Conservation (phyloP, 2,113 vertebrate genomes). For the Suricata suricatta region DNA sequence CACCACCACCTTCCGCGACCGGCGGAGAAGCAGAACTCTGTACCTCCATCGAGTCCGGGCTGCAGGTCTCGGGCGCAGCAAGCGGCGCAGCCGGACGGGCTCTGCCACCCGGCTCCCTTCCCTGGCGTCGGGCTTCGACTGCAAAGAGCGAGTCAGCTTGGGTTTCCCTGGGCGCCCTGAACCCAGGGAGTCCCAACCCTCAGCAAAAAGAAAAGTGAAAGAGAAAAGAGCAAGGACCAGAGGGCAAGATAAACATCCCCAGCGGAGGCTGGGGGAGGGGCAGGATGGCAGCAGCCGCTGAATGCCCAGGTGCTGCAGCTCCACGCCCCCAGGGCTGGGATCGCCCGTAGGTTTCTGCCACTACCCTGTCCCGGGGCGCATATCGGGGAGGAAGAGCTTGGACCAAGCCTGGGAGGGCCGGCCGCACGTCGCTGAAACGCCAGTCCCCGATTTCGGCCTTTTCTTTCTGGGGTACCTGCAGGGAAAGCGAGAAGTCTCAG, state of each 20-base stretch:
- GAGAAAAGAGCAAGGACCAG: not conserved
- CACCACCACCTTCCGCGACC: not conserved
- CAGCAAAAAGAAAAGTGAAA: conserved; percentile 74
- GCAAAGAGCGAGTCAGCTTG: not conserved
- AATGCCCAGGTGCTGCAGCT: not conserved
- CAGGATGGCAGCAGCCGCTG: not conserved
- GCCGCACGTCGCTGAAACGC: not conserved
- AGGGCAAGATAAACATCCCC: conserved; percentile 29
- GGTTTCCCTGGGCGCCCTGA: conserved; percentile 5
- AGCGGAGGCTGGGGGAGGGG: not conserved
- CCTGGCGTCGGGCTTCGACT: not conserved
- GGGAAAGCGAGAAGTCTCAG: rapidly evolving
- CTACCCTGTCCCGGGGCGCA: not conserved
- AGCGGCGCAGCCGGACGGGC: not conserved
- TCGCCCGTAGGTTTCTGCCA: not conserved
- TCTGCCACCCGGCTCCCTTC: not conserved
- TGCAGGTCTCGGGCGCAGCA: not conserved
- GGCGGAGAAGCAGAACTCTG: not conserved
- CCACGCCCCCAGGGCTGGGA: not conserved
- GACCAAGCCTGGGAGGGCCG: not conserved
- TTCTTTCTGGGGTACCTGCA: not conserved
- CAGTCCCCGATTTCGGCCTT: not conserved
- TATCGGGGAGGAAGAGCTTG: not conserved
- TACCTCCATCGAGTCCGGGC: conserved; percentile 52
- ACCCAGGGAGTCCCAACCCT: not conserved